These are phyloP conservation scores for Lota lota DNA, from an alignment of 2,113 vertebrate genomes.

Conservation along the genomic window DNA sequence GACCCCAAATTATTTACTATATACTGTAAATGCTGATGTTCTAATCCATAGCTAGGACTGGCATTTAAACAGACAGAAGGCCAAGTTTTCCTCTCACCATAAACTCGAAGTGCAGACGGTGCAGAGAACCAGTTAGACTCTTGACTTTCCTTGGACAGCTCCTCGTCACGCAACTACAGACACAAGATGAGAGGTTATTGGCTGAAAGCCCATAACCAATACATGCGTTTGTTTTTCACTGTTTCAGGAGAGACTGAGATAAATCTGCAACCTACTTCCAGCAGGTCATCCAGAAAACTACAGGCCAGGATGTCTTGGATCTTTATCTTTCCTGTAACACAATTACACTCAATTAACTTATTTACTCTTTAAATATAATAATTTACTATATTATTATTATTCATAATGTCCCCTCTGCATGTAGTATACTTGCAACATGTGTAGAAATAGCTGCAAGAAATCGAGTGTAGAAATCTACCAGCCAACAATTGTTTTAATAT, in stretches of 20 bases:
- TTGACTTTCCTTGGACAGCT: conserved; percentile 97
- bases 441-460: neutral
- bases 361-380: neutral
- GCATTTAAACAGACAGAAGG: too few relatives aligned
- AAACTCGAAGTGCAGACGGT: conserved; percentile 91
- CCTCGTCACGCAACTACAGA: conserved; percentile 91
- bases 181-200: neutral
- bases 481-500: too few relatives aligned
- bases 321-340: conserved; percentile 90
- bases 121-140: conserved; percentile 99
- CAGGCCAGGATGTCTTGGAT: conserved; percentile 98
- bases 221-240: neutral
- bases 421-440: neutral
- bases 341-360: neutral
- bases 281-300: conserved; percentile 94
- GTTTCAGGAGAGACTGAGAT: neutral
- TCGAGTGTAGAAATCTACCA: too few relatives aligned
- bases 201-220: neutral
- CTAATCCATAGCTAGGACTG: too few relatives aligned
- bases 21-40: too few relatives aligned
- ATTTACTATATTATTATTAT: too few relatives aligned
- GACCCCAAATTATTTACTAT: too few relatives aligned
- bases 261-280: conserved; percentile 79
- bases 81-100: conserved; percentile 75
- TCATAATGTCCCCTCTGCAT: too few relatives aligned